Conservation (phyloP, 1,140 invertebrate species). For the Halictus rubicundus region DNA sequence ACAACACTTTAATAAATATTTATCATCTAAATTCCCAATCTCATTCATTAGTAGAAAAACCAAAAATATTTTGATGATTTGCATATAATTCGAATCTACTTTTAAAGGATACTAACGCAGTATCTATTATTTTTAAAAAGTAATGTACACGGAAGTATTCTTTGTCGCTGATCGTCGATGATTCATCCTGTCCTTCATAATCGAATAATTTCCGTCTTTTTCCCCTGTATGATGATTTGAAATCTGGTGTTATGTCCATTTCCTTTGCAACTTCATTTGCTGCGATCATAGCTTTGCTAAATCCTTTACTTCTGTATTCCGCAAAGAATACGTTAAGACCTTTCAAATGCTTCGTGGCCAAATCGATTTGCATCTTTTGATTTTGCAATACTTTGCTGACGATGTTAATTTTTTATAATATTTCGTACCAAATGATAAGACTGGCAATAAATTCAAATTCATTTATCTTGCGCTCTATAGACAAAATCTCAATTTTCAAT, state of each 20-base stretch:
- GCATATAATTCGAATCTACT: conserved; percentile 37
- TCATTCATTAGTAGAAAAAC: conserved; percentile 36
- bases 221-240: conserved; percentile 37
- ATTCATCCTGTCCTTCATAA: conserved; percentile 16
- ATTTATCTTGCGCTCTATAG: conserved; percentile 46
- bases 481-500: conserved; percentile 50
- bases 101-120: conserved; percentile 27
- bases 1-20: conserved; percentile 40
- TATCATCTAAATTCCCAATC: conserved; percentile 35
- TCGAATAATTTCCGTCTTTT: neutral
- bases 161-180: conserved; percentile 37
- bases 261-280: conserved; percentile 22
- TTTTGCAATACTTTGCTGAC: conserved; percentile 26
- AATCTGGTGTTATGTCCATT: conserved; percentile 32
- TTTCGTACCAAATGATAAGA: conserved; percentile 55
- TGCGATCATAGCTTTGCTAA: too few species aligned
- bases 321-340: too few species aligned
- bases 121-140: conserved; percentile 45
- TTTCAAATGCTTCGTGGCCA: too few species aligned
- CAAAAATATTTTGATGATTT: conserved; percentile 46
- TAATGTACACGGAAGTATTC: conserved; percentile 32
- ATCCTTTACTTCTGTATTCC: too few species aligned
- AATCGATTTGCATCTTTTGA: too few species aligned
- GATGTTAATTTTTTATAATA: conserved; percentile 54
- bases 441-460: conserved; percentile 58